phyloP scores from a whole-genome alignment of 2,888 invertebrate species.

The Cheilosia vulpina region DNA sequence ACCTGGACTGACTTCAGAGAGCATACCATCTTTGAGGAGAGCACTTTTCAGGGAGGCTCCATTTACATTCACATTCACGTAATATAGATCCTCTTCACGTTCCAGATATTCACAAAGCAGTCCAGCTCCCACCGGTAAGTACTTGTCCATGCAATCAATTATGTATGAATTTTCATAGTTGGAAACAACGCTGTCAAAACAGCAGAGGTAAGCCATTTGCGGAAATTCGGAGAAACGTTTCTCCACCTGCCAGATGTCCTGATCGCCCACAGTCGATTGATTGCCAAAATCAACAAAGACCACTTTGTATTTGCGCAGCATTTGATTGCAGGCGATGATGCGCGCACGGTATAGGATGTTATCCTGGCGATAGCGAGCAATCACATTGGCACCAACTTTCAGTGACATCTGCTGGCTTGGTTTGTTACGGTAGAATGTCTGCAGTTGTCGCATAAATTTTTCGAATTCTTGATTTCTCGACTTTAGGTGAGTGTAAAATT shows the following conservation, averaged over 20 bases:
- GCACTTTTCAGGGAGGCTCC: conserved; percentile 79
- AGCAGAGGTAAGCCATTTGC: conserved; percentile 89
- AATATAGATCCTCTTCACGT: conserved; percentile 78
- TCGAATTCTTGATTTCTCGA: conserved; percentile 86
- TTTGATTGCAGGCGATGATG: conserved; percentile 85
- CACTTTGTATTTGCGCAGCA: conserved; percentile 87
- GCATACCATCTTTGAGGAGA: conserved; percentile 79
- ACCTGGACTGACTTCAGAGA: conserved; percentile 79
- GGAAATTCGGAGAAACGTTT: conserved; percentile 87
- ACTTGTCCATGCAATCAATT: conserved; percentile 82
- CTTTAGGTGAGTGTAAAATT: conserved; percentile 88
- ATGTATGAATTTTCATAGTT: conserved; percentile 84
- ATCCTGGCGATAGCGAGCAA: conserved; percentile 89
- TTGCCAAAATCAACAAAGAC: conserved; percentile 92
- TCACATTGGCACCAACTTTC: conserved; percentile 86
- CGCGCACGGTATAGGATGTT: conserved; percentile 89
- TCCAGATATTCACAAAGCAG: conserved; percentile 80
- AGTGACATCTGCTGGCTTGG: conserved; percentile 80
- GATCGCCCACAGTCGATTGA: conserved; percentile 86
- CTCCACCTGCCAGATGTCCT: conserved; percentile 89
- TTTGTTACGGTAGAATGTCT: conserved; percentile 86
- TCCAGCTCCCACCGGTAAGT: conserved; percentile 80
- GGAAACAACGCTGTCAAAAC: conserved; percentile 86
- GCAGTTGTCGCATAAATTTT: conserved; percentile 89
- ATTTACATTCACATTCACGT: conserved; percentile 81